A percentile compares a stretch with the other conserved stretches of the same genome.
Conservation (phyloP, 1,140 invertebrate genomes). For the Macrocentrus cingulum region DNA sequence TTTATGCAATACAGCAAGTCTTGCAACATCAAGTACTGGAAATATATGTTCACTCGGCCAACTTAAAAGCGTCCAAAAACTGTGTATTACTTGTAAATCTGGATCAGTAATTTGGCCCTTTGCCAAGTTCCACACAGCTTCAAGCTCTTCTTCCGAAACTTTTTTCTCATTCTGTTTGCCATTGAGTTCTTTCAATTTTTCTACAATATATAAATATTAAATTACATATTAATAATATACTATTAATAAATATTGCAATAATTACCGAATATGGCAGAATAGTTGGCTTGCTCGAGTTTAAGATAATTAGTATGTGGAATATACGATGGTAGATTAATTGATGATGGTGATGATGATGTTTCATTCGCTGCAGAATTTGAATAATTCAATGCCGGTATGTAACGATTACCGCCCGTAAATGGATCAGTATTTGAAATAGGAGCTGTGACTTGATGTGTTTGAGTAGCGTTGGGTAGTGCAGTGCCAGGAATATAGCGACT, state of each 20-base stretch:
- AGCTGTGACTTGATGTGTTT: slow-evolving; percentile 1
- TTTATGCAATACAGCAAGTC: slow-evolving; percentile 73
- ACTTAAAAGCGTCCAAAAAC: slow-evolving; percentile 68
- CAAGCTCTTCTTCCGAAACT: slow-evolving; percentile 62
- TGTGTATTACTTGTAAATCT: slow-evolving; percentile 55
- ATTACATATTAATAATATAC: slow-evolving; percentile 57
- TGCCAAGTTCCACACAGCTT: slow-evolving; percentile 66
- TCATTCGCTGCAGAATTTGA: slow-evolving; percentile 30
- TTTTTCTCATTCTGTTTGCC: slow-evolving; percentile 59
- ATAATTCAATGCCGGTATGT: slow-evolving; percentile 20
- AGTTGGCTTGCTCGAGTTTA: slow-evolving; percentile 71
- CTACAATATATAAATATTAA: slow-evolving; percentile 49
- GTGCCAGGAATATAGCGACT: slow-evolving; percentile 70
- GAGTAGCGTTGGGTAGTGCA: slow-evolving; percentile 27
- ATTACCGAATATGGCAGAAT: slow-evolving; percentile 62
- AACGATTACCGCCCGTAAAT: slow-evolving; percentile 24
- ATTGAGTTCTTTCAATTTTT: slow-evolving; percentile 74
- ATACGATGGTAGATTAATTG: slow-evolving; percentile 35
- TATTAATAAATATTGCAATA: slow-evolving; percentile 7
- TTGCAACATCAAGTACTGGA: slow-evolving; percentile 81
- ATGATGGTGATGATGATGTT: slow-evolving; percentile 23
- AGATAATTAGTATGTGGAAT: slow-evolving; percentile 53
- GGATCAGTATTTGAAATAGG: slow-evolving; percentile 14
- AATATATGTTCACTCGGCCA: slow-evolving; percentile 84
- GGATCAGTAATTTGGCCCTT: slow-evolving; percentile 46